Percentiles rank a stretch among this genome's conserved stretches.
phyloP scores from a whole-genome alignment of 2,113 vertebrate species.

The Aphelocoma coerulescens region DNA sequence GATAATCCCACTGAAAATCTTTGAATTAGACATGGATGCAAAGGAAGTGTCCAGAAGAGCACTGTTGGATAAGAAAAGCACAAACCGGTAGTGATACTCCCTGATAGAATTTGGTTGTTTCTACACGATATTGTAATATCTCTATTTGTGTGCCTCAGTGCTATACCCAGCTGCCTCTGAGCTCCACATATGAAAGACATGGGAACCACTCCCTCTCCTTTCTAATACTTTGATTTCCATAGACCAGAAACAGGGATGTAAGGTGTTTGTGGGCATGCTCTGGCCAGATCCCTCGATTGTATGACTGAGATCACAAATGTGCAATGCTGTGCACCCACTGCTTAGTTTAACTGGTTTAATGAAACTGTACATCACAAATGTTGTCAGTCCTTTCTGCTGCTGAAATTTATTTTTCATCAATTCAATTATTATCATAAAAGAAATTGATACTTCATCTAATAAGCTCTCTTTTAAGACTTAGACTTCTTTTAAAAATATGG shows the following conservation, averaged over 20 bases:
- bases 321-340: not conserved
- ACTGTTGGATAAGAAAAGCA: conserved; percentile 71
- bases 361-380: not conserved
- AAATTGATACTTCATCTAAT: not conserved
- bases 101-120: not conserved
- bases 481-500: not conserved
- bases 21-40: conserved; percentile 83
- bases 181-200: not conserved
- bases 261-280: not conserved
- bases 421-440: not conserved
- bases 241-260: not conserved
- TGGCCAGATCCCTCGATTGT: not conserved
- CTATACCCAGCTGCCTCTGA: not conserved
- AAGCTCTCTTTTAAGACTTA: not conserved
- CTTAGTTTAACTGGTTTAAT: not conserved
- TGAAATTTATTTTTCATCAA: not conserved
- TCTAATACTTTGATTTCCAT: not conserved
- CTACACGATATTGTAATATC: not conserved
- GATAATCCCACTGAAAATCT: conserved; percentile 85
- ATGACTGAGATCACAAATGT: not conserved
- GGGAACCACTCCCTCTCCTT: not conserved
- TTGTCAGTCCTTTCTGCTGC: not conserved
- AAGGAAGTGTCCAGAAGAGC: conserved; percentile 86
- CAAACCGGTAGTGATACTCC: conserved; percentile 70
- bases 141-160: not conserved